Evolutionary conservation across 2,888 invertebrate species (phyloP).

Genomic region (Caenorhabditis macrosperma): DNA sequence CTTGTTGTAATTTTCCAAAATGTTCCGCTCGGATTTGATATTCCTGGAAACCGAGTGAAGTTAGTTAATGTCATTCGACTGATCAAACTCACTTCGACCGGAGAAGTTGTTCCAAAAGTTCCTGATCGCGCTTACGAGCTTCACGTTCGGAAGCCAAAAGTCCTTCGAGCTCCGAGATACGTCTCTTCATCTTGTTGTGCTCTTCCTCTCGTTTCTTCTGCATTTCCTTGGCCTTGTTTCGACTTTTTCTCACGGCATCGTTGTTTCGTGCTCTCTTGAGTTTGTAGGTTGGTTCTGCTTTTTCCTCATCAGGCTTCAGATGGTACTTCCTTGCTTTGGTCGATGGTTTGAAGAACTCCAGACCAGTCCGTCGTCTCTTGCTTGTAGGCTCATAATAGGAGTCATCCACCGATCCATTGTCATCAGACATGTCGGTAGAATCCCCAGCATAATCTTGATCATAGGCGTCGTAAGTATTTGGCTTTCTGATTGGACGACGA

Average conservation of each 20-base stretch:
- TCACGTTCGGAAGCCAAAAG: constrained; percentile 33
- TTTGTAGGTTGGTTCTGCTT: constrained; percentile 62
- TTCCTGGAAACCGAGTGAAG: background rate
- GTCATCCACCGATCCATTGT: constrained; percentile 21
- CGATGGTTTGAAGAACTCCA: constrained; percentile 46
- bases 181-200: constrained; percentile 39
- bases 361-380: constrained; percentile 14
- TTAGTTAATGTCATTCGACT: background rate
- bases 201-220: constrained; percentile 55
- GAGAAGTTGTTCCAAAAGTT: constrained; percentile 31
- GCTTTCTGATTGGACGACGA: constrained; percentile 15
- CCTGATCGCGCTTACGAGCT: constrained; percentile 24
- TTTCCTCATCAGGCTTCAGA: constrained; percentile 60
- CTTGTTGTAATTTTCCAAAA: constrained; percentile 11
- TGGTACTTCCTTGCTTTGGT: constrained; percentile 63
- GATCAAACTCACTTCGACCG: constrained; percentile 23
- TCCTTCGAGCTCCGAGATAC: constrained; percentile 40
- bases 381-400: constrained; percentile 27
- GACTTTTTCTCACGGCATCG: constrained; percentile 67
- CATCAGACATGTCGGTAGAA: constrained; percentile 8
- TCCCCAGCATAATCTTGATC: constrained; percentile 17
- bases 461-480: constrained; percentile 4
- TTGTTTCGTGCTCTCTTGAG: constrained; percentile 68
- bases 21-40: background rate
- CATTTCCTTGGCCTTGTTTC: constrained; percentile 64